Evolutionary conservation across 2,797 vertebrate species (phyloP).

Genomic region (Pitangus sulphuratus): DNA sequence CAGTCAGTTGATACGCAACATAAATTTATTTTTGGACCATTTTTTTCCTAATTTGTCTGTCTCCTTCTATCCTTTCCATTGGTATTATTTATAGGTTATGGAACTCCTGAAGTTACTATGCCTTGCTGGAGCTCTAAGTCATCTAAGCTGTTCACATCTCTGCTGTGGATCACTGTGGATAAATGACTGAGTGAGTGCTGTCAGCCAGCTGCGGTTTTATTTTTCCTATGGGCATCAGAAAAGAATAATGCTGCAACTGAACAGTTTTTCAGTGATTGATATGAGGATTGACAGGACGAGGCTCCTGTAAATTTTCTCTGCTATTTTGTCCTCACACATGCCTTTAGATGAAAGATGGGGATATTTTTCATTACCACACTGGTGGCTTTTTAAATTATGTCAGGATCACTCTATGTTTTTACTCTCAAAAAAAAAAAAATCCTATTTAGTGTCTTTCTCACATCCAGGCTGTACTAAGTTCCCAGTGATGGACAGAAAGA

Average conservation of each 20-base stretch:
- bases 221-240: not conserved
- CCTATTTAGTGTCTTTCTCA: not conserved
- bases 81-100: not conserved
- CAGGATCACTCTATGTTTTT: not conserved
- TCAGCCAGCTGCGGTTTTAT: not conserved
- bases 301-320: not conserved
- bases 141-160: not conserved
- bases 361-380: not conserved
- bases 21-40: not conserved
- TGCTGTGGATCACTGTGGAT: not conserved
- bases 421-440: not conserved
- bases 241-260: not conserved
- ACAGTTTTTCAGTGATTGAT: not conserved
- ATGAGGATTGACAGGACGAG: not conserved
- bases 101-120: not conserved
- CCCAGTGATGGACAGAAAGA: not conserved
- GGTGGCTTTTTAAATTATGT: not conserved
- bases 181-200: not conserved
- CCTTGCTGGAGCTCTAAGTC: not conserved
- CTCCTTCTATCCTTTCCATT: not conserved
- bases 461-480: not conserved
- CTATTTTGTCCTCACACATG: rapidly evolving
- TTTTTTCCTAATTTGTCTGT: not conserved
- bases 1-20: not conserved
- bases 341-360: rapidly evolving